Conservation (phyloP, 2,797 vertebrate species). For the Falco peregrinus region DNA sequence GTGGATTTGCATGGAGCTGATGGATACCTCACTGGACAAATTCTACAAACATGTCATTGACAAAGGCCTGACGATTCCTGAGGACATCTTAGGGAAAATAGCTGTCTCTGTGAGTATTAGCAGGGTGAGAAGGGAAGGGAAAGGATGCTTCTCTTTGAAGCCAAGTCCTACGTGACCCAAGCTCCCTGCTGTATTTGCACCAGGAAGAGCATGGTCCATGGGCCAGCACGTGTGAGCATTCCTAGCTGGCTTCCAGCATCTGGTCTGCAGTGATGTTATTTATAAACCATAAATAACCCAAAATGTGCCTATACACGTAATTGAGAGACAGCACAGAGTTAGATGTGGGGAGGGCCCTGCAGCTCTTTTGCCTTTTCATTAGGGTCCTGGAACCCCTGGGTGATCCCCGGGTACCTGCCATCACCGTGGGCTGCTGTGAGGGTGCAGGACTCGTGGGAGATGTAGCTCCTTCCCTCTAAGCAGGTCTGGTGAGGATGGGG, state of each 20-base stretch:
- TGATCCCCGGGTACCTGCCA: background rate
- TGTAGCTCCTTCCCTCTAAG: background rate
- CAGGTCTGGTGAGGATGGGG: background rate
- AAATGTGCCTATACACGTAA: background rate
- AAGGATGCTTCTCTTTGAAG: background rate
- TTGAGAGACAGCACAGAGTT: fast-evolving
- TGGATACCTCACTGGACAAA: constrained; percentile 99
- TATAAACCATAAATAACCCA: background rate
- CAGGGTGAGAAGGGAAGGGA: background rate
- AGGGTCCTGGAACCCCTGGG: background rate
- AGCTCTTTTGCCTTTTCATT: background rate
- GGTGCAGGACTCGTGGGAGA: background rate
- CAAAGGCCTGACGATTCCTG: constrained; percentile 92
- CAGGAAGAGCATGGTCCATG: background rate
- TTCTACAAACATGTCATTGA: constrained; percentile 98
- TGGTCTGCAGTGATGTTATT: background rate
- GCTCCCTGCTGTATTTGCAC: background rate
- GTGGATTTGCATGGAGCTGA: constrained; percentile 99
- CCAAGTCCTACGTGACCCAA: background rate
- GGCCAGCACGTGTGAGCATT: background rate
- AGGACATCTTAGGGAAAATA: constrained; percentile 98
- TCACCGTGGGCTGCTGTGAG: background rate
- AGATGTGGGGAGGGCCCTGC: background rate
- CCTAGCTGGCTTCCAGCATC: background rate
- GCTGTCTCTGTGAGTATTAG: constrained; percentile 90